A percentile compares a stretch with the other conserved stretches of the same genome.
phyloP scores from a whole-genome alignment of 2,113 vertebrate species.

The Lynx canadensis region DNA sequence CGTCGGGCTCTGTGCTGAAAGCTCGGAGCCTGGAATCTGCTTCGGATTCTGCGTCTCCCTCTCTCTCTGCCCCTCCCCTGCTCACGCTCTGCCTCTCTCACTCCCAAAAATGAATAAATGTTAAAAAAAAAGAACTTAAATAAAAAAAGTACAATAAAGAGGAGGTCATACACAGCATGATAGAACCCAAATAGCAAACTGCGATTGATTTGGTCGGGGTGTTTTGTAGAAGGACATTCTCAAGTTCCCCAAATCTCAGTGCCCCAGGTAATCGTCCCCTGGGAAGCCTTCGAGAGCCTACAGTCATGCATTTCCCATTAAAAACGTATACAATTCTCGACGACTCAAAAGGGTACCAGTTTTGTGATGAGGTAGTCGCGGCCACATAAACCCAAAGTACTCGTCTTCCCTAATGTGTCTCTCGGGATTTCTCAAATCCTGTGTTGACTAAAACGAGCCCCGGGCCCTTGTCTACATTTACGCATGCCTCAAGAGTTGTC shows the following conservation, averaged over 20 bases:
- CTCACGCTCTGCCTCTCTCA: too few relatives aligned
- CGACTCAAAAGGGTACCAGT: neutral
- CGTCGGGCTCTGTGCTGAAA: too few relatives aligned
- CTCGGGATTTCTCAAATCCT: neutral
- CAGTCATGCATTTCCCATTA: neutral
- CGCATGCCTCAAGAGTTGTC: neutral
- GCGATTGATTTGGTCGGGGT: neutral
- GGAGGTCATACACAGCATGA: neutral
- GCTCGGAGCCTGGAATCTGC: too few relatives aligned
- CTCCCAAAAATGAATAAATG: too few relatives aligned
- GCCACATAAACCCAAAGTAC: neutral
- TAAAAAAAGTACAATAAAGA: neutral
- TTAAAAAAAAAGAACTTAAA: neutral
- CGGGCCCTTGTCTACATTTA: too few relatives aligned
- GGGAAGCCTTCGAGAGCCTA: neutral
- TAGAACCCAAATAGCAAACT: neutral
- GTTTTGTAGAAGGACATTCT: neutral
- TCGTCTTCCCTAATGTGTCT: neutral
- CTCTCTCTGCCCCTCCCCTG: too few relatives aligned
- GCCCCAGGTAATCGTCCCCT: neutral
- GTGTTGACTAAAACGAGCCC: neutral
- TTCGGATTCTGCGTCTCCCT: too few relatives aligned
- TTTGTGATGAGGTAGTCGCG: neutral
- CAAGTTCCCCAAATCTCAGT: neutral
- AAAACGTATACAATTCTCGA: neutral